phyloP scores from a whole-genome alignment of 2,797 vertebrate genomes.

The Morus bassanus region DNA sequence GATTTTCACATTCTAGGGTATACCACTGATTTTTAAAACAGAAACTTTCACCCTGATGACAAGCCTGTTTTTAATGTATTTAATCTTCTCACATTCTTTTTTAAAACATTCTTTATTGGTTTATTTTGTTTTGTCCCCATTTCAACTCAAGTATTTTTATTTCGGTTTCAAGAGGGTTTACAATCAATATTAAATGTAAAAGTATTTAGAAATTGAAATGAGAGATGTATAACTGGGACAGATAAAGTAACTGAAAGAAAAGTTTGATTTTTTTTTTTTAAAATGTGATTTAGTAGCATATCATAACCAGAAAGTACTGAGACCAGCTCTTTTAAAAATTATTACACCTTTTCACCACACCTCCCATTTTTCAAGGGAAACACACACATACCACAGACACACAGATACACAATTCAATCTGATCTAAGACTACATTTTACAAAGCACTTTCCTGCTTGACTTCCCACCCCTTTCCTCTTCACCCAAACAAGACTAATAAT shows the following conservation, averaged over 20 bases:
- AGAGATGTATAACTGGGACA: constrained; percentile 61
- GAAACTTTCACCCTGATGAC: constrained; percentile 19
- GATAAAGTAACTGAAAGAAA: constrained; percentile 61
- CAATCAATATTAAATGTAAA: constrained; percentile 58
- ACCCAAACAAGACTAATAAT: constrained; percentile 36
- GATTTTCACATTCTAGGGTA: constrained; percentile 73
- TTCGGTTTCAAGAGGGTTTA: constrained; percentile 54
- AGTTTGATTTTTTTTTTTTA: background rate
- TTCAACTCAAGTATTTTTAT: constrained; percentile 54
- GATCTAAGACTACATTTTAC: constrained; percentile 77
- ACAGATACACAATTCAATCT: constrained; percentile 70
- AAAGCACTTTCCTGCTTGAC: constrained; percentile 62
- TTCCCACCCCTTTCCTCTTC: constrained; percentile 58
- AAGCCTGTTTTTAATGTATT: constrained; percentile 51
- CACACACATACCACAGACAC: constrained; percentile 75
- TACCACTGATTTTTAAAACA: constrained; percentile 25
- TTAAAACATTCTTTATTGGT: constrained; percentile 65
- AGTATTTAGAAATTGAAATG: constrained; percentile 50
- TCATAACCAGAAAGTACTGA: constrained; percentile 75
- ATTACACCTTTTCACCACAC: constrained; percentile 75
- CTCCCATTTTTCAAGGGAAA: constrained; percentile 71
- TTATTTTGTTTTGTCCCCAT: constrained; percentile 35
- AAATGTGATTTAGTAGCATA: constrained; percentile 51
- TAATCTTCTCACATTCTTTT: constrained; percentile 71
- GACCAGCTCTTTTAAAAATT: constrained; percentile 82